Evolutionary conservation across 1,140 invertebrate genomes (phyloP).

Genomic region (Ectropis grisescens): DNA sequence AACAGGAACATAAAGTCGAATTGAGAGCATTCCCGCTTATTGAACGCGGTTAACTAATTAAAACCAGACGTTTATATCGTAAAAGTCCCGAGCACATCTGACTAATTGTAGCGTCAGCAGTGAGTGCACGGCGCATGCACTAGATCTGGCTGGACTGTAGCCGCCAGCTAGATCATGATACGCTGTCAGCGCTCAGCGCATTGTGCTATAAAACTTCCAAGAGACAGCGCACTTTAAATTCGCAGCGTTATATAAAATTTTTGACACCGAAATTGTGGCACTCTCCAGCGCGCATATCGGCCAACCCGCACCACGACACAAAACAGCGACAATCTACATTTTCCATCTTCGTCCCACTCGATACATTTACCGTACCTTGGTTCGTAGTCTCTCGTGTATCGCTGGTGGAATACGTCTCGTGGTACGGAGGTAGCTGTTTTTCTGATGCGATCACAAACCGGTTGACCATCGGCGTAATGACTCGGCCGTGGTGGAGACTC

Average conservation of each 20-base stretch:
- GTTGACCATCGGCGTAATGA: slow-evolving; percentile 56
- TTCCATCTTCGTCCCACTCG: background rate
- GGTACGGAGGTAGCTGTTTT: slow-evolving; percentile 52
- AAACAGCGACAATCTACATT: background rate
- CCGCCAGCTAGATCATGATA: too few relatives aligned
- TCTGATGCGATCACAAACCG: slow-evolving; percentile 63
- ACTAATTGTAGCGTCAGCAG: too few relatives aligned
- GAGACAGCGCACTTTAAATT: slow-evolving; percentile 23
- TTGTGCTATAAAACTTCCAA: too few relatives aligned
- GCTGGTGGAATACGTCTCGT: slow-evolving; percentile 9
- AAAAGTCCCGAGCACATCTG: too few relatives aligned
- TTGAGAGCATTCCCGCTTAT: too few relatives aligned
- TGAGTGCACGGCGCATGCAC: too few relatives aligned
- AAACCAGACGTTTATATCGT: too few relatives aligned
- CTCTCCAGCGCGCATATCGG: slow-evolving; percentile 35
- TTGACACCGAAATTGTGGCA: slow-evolving; percentile 50
- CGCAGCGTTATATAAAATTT: slow-evolving; percentile 44
- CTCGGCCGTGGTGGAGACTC: slow-evolving; percentile 23
- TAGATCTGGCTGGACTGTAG: too few relatives aligned
- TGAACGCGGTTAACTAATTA: too few relatives aligned
- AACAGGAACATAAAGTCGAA: too few relatives aligned
- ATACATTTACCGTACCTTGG: background rate
- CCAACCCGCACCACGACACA: slow-evolving; percentile 29
- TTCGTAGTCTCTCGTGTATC: background rate
- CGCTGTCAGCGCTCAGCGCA: too few relatives aligned